phyloP scores from a whole-genome alignment of 2,113 vertebrate species.

The Podilymbus podiceps region DNA sequence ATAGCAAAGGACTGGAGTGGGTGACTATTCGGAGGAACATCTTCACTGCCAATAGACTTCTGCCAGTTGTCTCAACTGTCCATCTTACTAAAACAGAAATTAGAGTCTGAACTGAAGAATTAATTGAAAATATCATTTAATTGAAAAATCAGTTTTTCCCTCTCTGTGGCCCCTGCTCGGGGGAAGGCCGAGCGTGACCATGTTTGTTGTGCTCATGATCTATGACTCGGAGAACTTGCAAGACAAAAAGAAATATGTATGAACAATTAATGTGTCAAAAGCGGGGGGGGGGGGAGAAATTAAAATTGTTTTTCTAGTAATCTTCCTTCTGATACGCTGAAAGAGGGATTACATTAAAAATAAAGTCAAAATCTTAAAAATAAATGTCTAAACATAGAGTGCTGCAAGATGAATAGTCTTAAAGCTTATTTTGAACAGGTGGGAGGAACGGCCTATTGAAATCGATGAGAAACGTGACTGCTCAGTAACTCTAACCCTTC shows the following conservation, averaged over 20 bases:
- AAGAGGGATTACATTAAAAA: background rate
- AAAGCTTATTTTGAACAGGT: background rate
- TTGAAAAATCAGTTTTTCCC: background rate
- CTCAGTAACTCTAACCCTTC: background rate
- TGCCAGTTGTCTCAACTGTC: background rate
- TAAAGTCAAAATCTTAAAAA: background rate
- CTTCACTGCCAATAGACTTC: background rate
- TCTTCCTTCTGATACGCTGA: background rate
- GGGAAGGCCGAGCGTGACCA: background rate
- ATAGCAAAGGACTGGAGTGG: background rate
- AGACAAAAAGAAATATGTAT: background rate
- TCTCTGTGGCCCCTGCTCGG: background rate
- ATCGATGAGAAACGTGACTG: background rate
- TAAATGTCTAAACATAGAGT: background rate
- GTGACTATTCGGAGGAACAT: background rate
- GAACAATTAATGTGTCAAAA: background rate
- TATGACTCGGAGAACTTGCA: background rate
- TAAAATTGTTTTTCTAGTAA: background rate
- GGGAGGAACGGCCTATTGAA: background rate
- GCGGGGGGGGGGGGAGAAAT: rapidly evolving
- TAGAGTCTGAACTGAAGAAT: background rate
- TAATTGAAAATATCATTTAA: background rate
- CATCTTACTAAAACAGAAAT: background rate
- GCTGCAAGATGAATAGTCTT: background rate
- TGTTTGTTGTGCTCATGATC: background rate